Evolutionary conservation across 2,797 vertebrate genomes (phyloP).

Genomic region (Silurus aristotelis): DNA sequence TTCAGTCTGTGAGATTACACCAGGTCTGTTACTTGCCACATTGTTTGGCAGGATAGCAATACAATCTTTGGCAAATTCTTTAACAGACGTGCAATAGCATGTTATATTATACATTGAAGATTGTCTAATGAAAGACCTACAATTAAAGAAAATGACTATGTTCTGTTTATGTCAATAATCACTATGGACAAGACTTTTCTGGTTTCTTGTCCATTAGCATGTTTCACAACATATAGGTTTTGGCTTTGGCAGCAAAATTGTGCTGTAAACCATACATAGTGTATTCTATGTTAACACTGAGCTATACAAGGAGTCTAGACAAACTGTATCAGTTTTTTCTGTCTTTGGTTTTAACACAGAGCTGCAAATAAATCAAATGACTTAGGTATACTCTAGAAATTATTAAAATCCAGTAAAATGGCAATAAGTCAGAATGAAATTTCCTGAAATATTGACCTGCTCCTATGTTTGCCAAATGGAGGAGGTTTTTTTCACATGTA

Average conservation of each 20-base stretch:
- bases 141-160: not conserved
- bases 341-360: not conserved
- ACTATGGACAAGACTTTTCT: not conserved
- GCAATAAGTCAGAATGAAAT: conserved; percentile 6
- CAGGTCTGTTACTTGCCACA: not conserved
- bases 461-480: not conserved
- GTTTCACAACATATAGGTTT: not conserved
- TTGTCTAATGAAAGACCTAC: not conserved
- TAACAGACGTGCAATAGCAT: not conserved
- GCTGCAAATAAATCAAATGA: not conserved
- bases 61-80: not conserved
- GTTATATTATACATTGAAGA: not conserved
- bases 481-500: not conserved
- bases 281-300: not conserved
- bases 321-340: not conserved
- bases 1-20: not conserved
- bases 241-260: not conserved
- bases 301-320: not conserved
- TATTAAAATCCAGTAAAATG: not conserved
- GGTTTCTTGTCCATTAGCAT: not conserved
- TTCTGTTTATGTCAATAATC: not conserved
- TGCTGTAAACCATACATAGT: not conserved
- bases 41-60: not conserved
- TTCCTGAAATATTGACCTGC: not conserved
- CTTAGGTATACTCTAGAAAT: not conserved